Conservation (phyloP, 2,888 invertebrate species). For the Nephrotoma guestfalica region DNA sequence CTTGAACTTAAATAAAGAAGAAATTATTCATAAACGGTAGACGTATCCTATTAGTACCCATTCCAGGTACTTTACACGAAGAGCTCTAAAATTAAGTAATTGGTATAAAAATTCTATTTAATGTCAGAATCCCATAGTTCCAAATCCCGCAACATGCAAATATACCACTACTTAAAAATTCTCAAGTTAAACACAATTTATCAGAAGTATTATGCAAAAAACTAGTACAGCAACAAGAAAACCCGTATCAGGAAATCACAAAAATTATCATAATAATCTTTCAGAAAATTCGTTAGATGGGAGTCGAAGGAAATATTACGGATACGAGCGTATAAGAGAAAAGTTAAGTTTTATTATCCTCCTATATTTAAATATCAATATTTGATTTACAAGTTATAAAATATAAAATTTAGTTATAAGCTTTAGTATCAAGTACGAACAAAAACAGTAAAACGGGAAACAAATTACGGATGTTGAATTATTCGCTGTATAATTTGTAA, state of each 20-base stretch:
- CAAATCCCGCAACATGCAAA: not conserved
- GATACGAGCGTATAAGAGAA: not conserved
- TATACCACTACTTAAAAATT: not conserved
- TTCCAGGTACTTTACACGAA: not conserved
- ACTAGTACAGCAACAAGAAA: not conserved
- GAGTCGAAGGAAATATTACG: not conserved
- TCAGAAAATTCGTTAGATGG: not conserved
- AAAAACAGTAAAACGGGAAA: too few relatives aligned
- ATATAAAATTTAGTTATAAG: too few relatives aligned
- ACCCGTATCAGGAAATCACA: not conserved
- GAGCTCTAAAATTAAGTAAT: not conserved
- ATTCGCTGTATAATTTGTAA: too few relatives aligned
- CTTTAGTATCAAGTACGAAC: too few relatives aligned
- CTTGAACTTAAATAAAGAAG: not conserved
- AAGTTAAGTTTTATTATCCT: not conserved
- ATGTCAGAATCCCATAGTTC: not conserved
- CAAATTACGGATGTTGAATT: too few relatives aligned
- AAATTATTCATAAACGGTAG: not conserved
- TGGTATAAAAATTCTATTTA: not conserved
- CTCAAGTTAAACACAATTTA: not conserved
- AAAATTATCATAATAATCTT: not conserved
- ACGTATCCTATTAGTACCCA: too few relatives aligned
- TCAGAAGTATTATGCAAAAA: not conserved
- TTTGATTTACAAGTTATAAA: not conserved
- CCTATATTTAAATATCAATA: not conserved